These are phyloP conservation scores for Trogon melanurus DNA, from an alignment of 2,113 vertebrate genomes.

Conservation along the genomic window DNA sequence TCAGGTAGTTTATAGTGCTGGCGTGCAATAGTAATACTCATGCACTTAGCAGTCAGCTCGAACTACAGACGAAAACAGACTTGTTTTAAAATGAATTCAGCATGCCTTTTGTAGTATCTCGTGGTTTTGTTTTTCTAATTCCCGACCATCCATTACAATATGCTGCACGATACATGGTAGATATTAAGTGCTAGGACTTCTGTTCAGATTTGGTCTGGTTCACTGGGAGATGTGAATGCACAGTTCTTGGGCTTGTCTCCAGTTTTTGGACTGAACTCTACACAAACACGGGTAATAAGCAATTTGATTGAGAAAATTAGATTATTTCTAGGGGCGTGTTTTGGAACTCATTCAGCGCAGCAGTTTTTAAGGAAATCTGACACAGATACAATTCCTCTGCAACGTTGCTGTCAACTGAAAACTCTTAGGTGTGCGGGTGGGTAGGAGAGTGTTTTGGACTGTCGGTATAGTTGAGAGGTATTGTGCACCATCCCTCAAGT, in stretches of 20 bases:
- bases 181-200: background rate
- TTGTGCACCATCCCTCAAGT: background rate
- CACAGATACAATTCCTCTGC: background rate
- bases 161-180: background rate
- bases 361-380: background rate
- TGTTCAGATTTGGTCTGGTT: background rate
- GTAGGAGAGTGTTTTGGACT: background rate
- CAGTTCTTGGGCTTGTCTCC: background rate
- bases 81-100: background rate
- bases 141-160: background rate
- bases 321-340: background rate
- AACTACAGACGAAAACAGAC: background rate
- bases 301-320: background rate
- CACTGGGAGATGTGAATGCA: background rate
- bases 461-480: background rate
- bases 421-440: fast-evolving
- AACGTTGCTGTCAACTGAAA: background rate
- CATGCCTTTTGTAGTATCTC: background rate
- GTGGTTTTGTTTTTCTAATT: background rate
- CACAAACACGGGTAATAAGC: background rate
- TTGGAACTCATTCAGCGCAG: background rate
- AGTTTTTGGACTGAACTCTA: background rate
- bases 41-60: background rate
- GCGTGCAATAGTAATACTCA: background rate
- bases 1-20: background rate